These are phyloP conservation scores for Tichodroma muraria DNA, from an alignment of 2,113 vertebrate genomes.

Conservation along the genomic window DNA sequence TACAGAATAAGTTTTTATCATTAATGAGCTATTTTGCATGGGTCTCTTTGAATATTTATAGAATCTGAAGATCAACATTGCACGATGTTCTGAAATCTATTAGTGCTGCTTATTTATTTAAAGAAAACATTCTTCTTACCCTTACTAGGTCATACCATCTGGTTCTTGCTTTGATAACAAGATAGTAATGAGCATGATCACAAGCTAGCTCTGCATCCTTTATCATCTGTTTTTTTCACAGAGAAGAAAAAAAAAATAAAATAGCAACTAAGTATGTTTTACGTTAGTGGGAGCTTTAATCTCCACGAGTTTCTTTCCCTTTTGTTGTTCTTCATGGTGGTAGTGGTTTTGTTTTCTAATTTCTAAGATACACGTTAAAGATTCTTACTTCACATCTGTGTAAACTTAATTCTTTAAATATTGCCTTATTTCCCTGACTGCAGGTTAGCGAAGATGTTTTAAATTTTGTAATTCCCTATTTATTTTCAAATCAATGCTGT, in stretches of 20 bases:
- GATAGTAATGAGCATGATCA: constrained; percentile 79
- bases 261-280: neutral
- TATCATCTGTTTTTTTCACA: constrained; percentile 59
- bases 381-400: constrained; percentile 30
- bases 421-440: constrained; percentile 44
- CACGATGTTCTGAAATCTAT: constrained; percentile 44
- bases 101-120: constrained; percentile 41
- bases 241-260: constrained; percentile 42
- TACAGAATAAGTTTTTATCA: constrained; percentile 8
- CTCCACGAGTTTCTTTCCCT: neutral
- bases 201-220: constrained; percentile 70
- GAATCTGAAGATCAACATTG: constrained; percentile 47
- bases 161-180: constrained; percentile 72
- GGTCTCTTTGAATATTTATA: constrained; percentile 40
- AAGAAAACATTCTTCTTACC: constrained; percentile 63
- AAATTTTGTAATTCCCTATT: constrained; percentile 53
- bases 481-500: constrained; percentile 54
- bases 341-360: neutral
- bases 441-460: neutral
- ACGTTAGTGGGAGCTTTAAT: constrained; percentile 14
- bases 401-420: constrained; percentile 59
- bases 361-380: constrained; percentile 27
- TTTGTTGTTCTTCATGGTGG: neutral
- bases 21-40: constrained; percentile 52
- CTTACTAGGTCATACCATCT: constrained; percentile 79